Evolutionary conservation across 2,888 invertebrate genomes (phyloP).

Genomic region (Argyresthia goedartella): DNA sequence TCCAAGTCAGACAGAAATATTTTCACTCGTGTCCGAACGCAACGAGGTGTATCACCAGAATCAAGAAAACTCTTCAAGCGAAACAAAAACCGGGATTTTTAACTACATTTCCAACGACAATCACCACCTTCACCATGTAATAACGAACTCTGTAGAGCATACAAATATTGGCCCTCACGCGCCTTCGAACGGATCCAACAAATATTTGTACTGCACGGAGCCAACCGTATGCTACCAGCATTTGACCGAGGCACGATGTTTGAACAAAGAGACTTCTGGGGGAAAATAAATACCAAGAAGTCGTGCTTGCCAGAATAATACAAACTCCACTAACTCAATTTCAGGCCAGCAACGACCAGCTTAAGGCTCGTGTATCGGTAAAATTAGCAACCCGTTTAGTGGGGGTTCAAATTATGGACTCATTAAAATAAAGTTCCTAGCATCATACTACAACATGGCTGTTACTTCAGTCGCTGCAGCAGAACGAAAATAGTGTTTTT

Average conservation of each 20-base stretch:
- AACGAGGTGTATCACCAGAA: conserved; percentile 18
- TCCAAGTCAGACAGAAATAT: conserved; percentile 56
- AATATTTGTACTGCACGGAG: conserved; percentile 60
- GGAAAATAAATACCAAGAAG: conserved; percentile 24
- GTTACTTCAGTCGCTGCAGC: no score
- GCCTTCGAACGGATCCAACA: conserved; percentile 57
- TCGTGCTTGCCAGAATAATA: not conserved
- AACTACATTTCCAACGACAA: conserved; percentile 2
- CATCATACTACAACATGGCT: no score
- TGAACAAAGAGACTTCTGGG: conserved; percentile 21
- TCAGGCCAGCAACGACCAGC: no score
- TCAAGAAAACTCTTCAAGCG: conserved; percentile 17
- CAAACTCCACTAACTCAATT: no score
- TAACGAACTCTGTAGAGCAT: conserved; percentile 45
- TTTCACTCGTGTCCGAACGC: conserved; percentile 35
- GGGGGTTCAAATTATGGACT: no score
- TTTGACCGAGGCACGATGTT: conserved; percentile 51
- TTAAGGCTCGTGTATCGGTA: no score
- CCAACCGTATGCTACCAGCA: conserved; percentile 50
- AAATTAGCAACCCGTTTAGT: no score
- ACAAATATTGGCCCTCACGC: conserved; percentile 57
- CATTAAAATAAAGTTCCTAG: no score
- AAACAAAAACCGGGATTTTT: no score
- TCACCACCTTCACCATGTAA: conserved; percentile 39
- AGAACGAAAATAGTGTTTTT: no score